Evolutionary conservation across 2,797 vertebrate genomes (phyloP), one percentile per base, ranked within the genome.

Genomic region (Danio albolineatus): DNA sequence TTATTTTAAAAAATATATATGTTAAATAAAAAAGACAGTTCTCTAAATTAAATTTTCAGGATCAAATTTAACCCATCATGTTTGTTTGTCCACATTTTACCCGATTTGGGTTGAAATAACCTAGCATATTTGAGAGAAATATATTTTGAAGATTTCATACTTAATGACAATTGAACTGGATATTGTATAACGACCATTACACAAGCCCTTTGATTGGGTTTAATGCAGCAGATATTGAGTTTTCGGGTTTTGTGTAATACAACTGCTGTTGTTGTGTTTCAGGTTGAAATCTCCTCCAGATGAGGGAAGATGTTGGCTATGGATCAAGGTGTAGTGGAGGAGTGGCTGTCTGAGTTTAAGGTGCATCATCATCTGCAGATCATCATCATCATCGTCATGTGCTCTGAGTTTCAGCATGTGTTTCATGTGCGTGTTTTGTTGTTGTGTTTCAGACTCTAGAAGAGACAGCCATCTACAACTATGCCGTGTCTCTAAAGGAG

Each of bases 281-380:
- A 97, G 96, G 92, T 93, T 91, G 90, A 94, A 91, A 89, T 81
- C 88, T 91, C 88, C 85, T 86, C 84, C 95, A 87, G 87, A 97
- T 98, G 96, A 94, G 92, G 95, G 94, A 97, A 96, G 91, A 99
- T 99, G 97, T 92, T 98, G 94, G 96, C 95, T 88, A 96, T 96
- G 92, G 97, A 98, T 89, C 95, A 96, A 94, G 97, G 96, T 86
- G 88, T 96, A 91, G 97, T 99, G 92, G 97, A 98, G 90, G 98
- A 99, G 85, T 99, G 98, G 98, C 93, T 99, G 84, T 99, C 97
- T 84, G 97, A 98, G 86, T 99, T 95, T 95, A 99, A 99, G 97
- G 98, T 99, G 90, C 88, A 9, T 77, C 1, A 2, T 36, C 3
- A 56, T 56, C 59, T 67, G 17, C 19, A 13, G 28, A 38, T 53